Conservation (phyloP, 2,797 vertebrate species). For the Simalia tracyae region DNA sequence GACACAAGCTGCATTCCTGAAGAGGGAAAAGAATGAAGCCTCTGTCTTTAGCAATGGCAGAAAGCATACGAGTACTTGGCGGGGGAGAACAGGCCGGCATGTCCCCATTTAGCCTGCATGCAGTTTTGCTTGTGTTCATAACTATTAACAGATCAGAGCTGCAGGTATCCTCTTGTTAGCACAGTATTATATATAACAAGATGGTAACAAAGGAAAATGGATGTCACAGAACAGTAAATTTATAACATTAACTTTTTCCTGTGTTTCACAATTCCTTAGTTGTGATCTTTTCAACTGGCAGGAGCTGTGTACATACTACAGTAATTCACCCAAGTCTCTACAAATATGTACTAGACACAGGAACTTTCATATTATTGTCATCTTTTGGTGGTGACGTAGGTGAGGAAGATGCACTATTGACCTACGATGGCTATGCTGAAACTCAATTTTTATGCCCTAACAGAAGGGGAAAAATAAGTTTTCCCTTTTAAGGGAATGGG, state of each 20-base stretch:
- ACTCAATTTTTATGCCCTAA: background rate
- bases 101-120: background rate
- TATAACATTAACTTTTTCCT: conserved; percentile 18
- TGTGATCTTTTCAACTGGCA: conserved; percentile 53
- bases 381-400: no score
- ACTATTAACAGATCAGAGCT: background rate
- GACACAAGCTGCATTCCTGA: conserved; percentile 36
- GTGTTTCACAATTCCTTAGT: background rate
- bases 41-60: conserved; percentile 46
- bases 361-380: background rate
- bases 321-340: background rate
- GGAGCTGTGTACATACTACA: background rate
- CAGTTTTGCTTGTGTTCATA: background rate
- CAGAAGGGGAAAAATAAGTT: no score
- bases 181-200: background rate
- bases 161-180: conserved; percentile 43
- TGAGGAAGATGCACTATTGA: background rate
- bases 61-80: conserved; percentile 26
- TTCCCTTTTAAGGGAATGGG: background rate
- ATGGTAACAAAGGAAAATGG: background rate
- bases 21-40: conserved; percentile 51
- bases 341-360: background rate
- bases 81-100: conserved; percentile 8
- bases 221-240: rapidly evolving
- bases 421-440: background rate